Percentiles rank a stretch among this genome's conserved stretches.
Evolutionary conservation across 1,140 invertebrate genomes (phyloP).

Genomic region (Meteorus sp.): DNA sequence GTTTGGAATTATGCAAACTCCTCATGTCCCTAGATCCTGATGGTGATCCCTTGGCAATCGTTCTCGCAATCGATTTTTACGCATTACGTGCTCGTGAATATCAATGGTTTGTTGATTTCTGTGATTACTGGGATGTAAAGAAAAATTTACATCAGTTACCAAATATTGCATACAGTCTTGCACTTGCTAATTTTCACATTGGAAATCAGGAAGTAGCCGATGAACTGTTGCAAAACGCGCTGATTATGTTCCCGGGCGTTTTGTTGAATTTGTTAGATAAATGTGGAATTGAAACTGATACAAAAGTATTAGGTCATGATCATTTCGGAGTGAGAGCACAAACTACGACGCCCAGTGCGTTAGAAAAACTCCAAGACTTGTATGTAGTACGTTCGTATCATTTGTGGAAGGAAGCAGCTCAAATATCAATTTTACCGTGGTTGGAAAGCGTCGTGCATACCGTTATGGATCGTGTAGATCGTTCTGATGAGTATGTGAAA

Average conservation of each 20-base stretch:
- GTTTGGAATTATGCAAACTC: slow-evolving; percentile 78
- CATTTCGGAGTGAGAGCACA: slow-evolving; percentile 45
- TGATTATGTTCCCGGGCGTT: slow-evolving; percentile 84
- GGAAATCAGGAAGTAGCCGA: slow-evolving; percentile 61
- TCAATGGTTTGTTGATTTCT: slow-evolving; percentile 78
- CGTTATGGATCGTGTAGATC: slow-evolving; percentile 69
- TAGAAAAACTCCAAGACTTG: slow-evolving; percentile 72
- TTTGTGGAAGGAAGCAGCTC: slow-evolving; percentile 72
- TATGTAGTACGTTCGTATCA: slow-evolving; percentile 75
- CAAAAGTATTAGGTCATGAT: slow-evolving; percentile 57
- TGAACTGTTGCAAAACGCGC: slow-evolving; percentile 70
- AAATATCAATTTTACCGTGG: slow-evolving; percentile 74
- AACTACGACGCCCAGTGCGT: slow-evolving; percentile 58
- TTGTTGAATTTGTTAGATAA: slow-evolving; percentile 75
- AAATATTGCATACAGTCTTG: slow-evolving; percentile 85
- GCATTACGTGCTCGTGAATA: slow-evolving; percentile 81
- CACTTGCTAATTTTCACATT: slow-evolving; percentile 73
- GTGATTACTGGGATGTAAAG: slow-evolving; percentile 64
- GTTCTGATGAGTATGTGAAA: slow-evolving; percentile 62
- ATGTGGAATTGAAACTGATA: slow-evolving; percentile 73
- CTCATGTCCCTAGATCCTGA: slow-evolving; percentile 80
- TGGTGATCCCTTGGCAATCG: slow-evolving; percentile 79
- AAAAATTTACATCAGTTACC: slow-evolving; percentile 80
- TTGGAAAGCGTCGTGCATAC: slow-evolving; percentile 71
- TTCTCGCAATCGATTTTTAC: slow-evolving; percentile 86